Evolutionary conservation across 2,797 vertebrate genomes (phyloP).

Genomic region (Ciconia nigra): DNA sequence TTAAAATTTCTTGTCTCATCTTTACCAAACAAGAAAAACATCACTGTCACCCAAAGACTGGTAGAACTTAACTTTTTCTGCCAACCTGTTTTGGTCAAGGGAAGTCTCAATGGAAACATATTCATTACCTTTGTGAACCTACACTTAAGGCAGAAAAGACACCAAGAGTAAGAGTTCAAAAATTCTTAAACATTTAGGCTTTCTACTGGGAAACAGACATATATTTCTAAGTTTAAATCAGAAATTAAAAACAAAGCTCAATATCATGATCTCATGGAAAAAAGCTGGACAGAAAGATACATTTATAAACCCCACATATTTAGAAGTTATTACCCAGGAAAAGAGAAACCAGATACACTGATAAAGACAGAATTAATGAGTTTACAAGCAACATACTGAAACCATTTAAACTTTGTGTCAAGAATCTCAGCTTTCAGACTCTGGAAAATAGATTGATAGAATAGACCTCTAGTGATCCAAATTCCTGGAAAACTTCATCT

Average conservation of each 20-base stretch:
- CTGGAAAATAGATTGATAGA: slow-evolving; percentile 32
- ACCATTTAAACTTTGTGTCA: neutral
- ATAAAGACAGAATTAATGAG: slow-evolving; percentile 47
- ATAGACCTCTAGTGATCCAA: neutral
- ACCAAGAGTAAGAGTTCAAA: neutral
- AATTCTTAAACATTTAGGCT: neutral
- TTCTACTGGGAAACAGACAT: neutral
- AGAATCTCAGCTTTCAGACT: slow-evolving; percentile 25
- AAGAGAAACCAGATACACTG: slow-evolving; percentile 38
- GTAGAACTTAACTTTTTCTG: neutral
- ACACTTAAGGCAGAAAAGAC: neutral
- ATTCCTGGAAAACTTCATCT: slow-evolving; percentile 21
- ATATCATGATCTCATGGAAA: neutral
- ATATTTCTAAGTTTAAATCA: neutral
- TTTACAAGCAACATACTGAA: slow-evolving; percentile 10
- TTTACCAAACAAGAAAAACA: neutral
- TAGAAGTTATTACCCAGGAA: slow-evolving; percentile 31
- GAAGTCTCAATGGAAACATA: neutral
- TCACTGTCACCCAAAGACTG: neutral
- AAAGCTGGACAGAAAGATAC: slow-evolving; percentile 22
- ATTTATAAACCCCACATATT: neutral
- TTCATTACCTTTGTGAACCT: neutral
- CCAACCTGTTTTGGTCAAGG: neutral
- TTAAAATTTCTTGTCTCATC: neutral
- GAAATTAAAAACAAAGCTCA: slow-evolving; percentile 10